Conservation (phyloP, 2,797 vertebrate species). For the Myotis pilosus region DNA sequence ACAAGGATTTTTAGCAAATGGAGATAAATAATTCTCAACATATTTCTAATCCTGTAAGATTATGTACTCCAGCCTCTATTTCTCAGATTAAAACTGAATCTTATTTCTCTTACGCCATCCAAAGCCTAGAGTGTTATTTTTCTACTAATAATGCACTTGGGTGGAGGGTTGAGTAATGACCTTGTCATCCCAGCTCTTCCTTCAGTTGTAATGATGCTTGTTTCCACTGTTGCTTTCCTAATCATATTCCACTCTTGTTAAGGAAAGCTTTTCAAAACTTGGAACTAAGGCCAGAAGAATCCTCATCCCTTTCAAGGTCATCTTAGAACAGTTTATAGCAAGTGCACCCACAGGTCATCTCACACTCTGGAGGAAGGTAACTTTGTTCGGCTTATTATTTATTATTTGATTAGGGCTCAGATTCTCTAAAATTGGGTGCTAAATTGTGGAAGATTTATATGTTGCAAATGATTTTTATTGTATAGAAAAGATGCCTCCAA, state of each 20-base stretch:
- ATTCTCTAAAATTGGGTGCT: neutral
- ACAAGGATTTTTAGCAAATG: slow-evolving; percentile 49
- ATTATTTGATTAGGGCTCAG: slow-evolving; percentile 3
- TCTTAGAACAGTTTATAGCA: neutral
- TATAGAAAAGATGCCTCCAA: neutral
- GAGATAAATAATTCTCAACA: neutral
- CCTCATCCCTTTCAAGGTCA: neutral
- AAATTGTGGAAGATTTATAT: neutral
- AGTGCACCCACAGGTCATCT: neutral
- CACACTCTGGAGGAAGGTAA: neutral
- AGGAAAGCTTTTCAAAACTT: neutral
- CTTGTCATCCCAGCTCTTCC: neutral
- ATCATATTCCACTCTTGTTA: neutral
- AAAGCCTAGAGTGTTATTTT: neutral
- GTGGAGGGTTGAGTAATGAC: neutral
- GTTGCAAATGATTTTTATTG: slow-evolving; percentile 44
- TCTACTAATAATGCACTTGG: neutral
- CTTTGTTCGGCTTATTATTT: slow-evolving; percentile 5
- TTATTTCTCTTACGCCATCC: slow-evolving; percentile 4
- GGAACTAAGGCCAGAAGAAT: neutral
- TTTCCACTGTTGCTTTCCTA: neutral
- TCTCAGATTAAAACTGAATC: slow-evolving; percentile 4
- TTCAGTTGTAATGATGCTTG: slow-evolving; percentile 38
- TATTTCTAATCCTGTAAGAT: slow-evolving; percentile 44
- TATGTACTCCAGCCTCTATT: neutral